These are phyloP conservation scores for Lasioglossum zephyrum DNA, from an alignment of 2,888 invertebrate genomes.

Conservation along the genomic window DNA sequence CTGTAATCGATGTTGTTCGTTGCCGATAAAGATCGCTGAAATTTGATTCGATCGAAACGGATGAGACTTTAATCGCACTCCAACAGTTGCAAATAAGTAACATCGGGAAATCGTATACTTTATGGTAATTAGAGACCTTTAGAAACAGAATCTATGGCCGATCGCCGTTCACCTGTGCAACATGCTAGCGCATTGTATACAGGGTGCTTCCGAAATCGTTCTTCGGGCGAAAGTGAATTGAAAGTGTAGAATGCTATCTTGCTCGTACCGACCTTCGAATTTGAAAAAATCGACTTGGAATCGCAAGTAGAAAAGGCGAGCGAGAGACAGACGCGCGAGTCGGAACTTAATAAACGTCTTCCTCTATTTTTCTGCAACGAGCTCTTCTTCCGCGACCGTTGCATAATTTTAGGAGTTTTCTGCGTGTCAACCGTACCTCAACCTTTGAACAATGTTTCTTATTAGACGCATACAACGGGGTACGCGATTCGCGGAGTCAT, in stretches of 20 bases:
- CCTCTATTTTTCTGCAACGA: background rate
- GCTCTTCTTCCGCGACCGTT: background rate
- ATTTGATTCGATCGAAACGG: background rate
- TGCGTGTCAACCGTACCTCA: background rate
- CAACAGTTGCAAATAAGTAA: background rate
- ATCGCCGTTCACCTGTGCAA: conserved; percentile 27
- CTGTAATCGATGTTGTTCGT: conserved; percentile 20
- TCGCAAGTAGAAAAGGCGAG: background rate
- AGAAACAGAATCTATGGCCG: conserved; percentile 34
- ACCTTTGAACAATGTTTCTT: conserved; percentile 3
- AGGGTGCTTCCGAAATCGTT: conserved; percentile 10
- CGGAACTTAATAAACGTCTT: background rate
- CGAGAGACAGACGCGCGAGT: background rate
- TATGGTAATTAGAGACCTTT: conserved; percentile 52
- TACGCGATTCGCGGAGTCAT: no score
- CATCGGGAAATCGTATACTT: conserved; percentile 5
- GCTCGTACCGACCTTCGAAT: background rate
- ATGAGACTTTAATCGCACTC: background rate
- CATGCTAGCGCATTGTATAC: conserved; percentile 15
- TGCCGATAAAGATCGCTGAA: background rate
- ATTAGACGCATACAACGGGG: background rate
- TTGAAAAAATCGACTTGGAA: background rate
- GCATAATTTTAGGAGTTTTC: background rate
- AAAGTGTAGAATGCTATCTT: background rate
- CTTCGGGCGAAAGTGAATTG: background rate